Conservation (phyloP, 2,113 vertebrate genomes). For the Mus spicilegus region DNA sequence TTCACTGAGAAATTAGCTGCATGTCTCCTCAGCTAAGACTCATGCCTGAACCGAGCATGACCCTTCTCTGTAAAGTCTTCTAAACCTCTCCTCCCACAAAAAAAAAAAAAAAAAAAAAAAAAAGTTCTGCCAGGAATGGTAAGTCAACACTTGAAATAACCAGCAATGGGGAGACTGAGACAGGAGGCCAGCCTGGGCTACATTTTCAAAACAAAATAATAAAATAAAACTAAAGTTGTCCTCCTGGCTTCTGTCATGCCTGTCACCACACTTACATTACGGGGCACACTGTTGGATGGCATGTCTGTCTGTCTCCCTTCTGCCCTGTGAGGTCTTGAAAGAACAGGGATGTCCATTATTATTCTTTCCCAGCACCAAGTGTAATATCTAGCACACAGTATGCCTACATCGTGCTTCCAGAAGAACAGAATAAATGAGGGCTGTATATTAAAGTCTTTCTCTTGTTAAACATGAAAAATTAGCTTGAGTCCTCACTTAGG, state of each 20-base stretch:
- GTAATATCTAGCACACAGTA: not conserved
- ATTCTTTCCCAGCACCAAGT: not conserved
- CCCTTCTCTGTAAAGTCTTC: not conserved
- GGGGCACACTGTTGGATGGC: not conserved
- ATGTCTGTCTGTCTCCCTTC: not conserved
- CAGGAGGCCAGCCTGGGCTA: not conserved
- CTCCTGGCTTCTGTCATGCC: not conserved
- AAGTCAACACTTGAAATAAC: not conserved
- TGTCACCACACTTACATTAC: not conserved
- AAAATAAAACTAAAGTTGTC: not conserved
- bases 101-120: not conserved
- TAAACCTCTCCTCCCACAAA: not conserved
- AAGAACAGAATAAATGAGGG: not conserved
- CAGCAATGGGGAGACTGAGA: not conserved
- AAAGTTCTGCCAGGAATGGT: not conserved
- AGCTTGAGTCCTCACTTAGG: not conserved
- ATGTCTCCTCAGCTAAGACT: not conserved
- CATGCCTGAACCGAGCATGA: not conserved
- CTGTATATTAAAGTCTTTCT: not conserved
- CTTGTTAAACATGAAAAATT: slow-evolving; percentile 9
- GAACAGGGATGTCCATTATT: not conserved
- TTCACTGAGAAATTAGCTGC: not conserved
- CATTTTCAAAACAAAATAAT: not conserved
- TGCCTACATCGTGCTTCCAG: not conserved
- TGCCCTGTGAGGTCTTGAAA: not conserved